Evolutionary conservation across 2,888 invertebrate genomes (phyloP).

Genomic region (Cerastis rubricosa): DNA sequence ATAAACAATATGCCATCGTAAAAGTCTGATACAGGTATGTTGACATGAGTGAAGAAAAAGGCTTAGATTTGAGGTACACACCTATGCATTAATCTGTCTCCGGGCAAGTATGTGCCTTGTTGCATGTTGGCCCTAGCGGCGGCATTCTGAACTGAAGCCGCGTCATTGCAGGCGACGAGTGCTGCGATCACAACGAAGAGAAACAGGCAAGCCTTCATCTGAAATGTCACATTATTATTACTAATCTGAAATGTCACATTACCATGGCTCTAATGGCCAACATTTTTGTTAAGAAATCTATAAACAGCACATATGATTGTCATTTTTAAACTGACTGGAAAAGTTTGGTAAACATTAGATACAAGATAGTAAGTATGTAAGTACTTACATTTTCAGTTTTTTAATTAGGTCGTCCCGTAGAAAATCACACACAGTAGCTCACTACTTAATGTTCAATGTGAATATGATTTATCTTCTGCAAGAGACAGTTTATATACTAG

Average conservation of each 20-base stretch:
- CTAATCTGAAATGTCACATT: too few species aligned
- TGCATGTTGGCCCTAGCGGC: constrained; percentile 26
- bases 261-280: neutral
- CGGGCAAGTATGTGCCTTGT: constrained; percentile 7
- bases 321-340: neutral
- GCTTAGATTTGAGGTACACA: constrained; percentile 9
- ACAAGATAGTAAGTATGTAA: too few species aligned
- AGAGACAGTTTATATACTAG: constrained; percentile 3
- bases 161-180: constrained; percentile 29
- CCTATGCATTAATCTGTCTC: constrained; percentile 47
- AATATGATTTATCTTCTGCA: neutral
- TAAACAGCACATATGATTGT: neutral
- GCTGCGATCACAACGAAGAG: constrained; percentile 39
- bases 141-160: constrained; percentile 13
- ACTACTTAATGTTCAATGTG: neutral
- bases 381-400: constrained; percentile 30
- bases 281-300: neutral
- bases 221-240: neutral
- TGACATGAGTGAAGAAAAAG: too few species aligned
- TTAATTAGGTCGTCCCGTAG: neutral
- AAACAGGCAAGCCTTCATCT: constrained; percentile 44
- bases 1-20: neutral
- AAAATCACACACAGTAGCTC: neutral
- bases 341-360: neutral
- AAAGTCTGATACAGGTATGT: neutral